Evolutionary conservation across 2,113 vertebrate genomes (phyloP), one percentile per base, ranked within the genome.

Genomic region (Stomatorhinus ivindoensis): DNA sequence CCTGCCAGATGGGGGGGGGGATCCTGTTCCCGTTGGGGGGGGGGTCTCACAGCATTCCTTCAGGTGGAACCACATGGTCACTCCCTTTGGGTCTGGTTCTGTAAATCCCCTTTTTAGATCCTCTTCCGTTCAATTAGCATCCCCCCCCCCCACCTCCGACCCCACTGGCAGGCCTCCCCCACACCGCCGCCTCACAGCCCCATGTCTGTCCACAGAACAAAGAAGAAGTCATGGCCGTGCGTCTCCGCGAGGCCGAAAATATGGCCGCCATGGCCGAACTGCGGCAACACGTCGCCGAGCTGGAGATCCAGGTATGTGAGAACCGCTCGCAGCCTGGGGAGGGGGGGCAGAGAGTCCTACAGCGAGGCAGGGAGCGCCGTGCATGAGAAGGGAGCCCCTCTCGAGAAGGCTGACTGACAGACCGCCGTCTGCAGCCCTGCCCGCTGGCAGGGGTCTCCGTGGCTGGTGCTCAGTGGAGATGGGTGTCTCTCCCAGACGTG

Each of bases 171-270:
- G 44, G 27, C 46, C 10, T 35, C 6, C 24, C 46, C 46, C 42
- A 47, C 42, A 1, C 19, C 21, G 19, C 21, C 0, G 21, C 19
- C 44, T 13, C 76, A 89, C 39, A 35, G n/a, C 5, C 89, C 91
- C 91, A 55, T 90, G 39, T 85, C 69, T 90, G 0, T 21, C 92
- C 93, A 48, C 91, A 99, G 98, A 98, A 96, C 92, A 99, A 99
- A 90, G 98, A 99, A 93, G 98, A 99, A 90, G 97, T 99, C 93
- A 99, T 99, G 98, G 98, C 98, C 11, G 97, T 98, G 73, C 96
- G 98, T 91, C 96, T 99, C 88, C 95, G 98, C 46, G 98, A 99
- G 90, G 98, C 98, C 89, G 98, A 99, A 90, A 97, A 97, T 93
- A 99, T 99, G 4, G 98, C 98, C 85, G 97, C 97, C 35, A 97